phyloP scores from a whole-genome alignment of 2,113 vertebrate species.

The Anseranas semipalmata region DNA sequence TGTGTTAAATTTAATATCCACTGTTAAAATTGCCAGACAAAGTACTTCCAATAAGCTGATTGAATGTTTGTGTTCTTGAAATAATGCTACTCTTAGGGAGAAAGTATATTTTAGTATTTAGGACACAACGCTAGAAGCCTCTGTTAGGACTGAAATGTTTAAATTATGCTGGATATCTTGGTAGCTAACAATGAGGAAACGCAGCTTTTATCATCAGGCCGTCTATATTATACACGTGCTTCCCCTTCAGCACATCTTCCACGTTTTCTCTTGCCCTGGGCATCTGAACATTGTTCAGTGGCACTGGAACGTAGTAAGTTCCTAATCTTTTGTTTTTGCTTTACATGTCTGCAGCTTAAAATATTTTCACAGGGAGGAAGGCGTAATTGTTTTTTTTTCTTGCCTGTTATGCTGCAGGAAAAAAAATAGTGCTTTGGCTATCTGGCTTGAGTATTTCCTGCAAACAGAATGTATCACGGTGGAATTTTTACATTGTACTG shows the following conservation, averaged over 20 bases:
- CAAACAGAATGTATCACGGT: neutral
- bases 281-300: neutral
- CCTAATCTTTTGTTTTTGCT: neutral
- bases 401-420: neutral
- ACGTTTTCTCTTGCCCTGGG: neutral
- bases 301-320: neutral
- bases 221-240: neutral
- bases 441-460: neutral
- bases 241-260: neutral
- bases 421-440: neutral
- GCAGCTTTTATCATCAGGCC: neutral
- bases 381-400: neutral
- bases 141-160: neutral
- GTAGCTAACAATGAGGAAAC: neutral
- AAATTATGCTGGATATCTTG: neutral
- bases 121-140: neutral
- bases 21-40: slow-evolving; percentile 35
- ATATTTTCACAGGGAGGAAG: neutral
- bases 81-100: slow-evolving; percentile 4
- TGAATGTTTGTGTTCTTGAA: slow-evolving; percentile 24
- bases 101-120: neutral
- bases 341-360: neutral
- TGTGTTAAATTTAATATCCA: slow-evolving; percentile 49
- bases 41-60: slow-evolving; percentile 15
- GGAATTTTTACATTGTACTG: neutral